Base-by-base conservation (phyloP, 2,797 vertebrate genomes). In the Erithacus rubecula region DNA sequence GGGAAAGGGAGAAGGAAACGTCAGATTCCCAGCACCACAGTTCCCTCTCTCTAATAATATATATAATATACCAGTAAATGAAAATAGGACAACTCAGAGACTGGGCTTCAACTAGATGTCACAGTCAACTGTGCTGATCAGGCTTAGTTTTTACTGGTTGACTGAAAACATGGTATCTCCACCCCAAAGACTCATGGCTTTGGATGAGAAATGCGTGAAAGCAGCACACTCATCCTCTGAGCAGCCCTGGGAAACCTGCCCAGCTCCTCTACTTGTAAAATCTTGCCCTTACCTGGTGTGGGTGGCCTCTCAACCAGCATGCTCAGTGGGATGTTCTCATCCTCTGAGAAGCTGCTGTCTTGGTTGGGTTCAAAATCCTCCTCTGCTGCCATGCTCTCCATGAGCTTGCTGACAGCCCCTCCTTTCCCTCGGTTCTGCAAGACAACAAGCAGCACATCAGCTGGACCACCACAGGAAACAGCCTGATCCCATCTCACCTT, bases 311-410 rank as follows among this genome's bases (percentile, higher is more conserved):
- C 99, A 0, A 98, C 97, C 44, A 98, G 96, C 92, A 98, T 43
- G 34, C 96, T 92, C 58, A 98, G 95, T 15, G 97, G 96, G 95
- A 98, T 96, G 85, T 99, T 99, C 81, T 99, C 99, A 5, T 99
- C 99, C 93, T 99, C 99, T 0, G 99, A 99, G 98, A 99, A 99
- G 98, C 99, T 99, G 89, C 99, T 99, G 97, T 99, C 99, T 95
- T 99, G 99, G 96, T 99, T 99, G 72, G 99, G 99, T 83, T 99
- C 99, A 10, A 99, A 99, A 97, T 99, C 99, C 92, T 99, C 99
- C 62, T 99, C 99, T 1, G 99, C 99, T 0, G 99, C 99, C 99
- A 99, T 99, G 97, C 99, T 99, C 97, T 99, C 99, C 99, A 99
- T 99, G 87, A 99, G 98, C 86, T 99, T 99, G 96, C 99, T 99